Evolutionary conservation across 2,888 invertebrate species (phyloP).

Genomic region (Plebejus argus): DNA sequence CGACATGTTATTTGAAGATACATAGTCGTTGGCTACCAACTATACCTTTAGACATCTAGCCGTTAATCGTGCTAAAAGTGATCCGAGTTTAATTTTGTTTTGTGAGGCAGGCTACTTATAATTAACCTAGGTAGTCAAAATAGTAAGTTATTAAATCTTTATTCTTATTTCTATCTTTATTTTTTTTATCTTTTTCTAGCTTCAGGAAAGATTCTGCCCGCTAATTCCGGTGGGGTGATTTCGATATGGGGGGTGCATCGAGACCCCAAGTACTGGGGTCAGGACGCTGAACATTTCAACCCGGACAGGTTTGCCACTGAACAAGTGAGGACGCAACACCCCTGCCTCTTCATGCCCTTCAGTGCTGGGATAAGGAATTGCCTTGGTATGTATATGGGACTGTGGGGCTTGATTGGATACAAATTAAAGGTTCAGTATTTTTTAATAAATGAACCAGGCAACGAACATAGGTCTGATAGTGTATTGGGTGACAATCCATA

Average conservation of each 20-base stretch:
- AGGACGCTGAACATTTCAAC: slow-evolving; percentile 81
- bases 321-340: not conserved
- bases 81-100: no score
- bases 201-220: slow-evolving; percentile 66
- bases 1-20: no score
- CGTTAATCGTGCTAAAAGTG: no score
- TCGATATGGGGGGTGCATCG: slow-evolving; percentile 77
- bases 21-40: no score
- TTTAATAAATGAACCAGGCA: not conserved
- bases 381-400: not conserved
- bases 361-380: slow-evolving; percentile 10
- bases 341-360: slow-evolving; percentile 17
- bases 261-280: slow-evolving; percentile 80
- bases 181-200: slow-evolving; percentile 47
- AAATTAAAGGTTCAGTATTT: not conserved
- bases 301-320: slow-evolving; percentile 77
- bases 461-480: no score
- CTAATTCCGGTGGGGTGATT: slow-evolving; percentile 70
- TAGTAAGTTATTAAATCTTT: no score
- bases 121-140: no score
- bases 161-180: no score
- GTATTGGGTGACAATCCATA: no score
- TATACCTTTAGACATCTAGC: no score
- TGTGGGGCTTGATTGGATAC: not conserved
- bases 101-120: no score